Base-by-base conservation (phyloP, 1,140 invertebrate species). In the Zaprionus ghesquierei region DNA sequence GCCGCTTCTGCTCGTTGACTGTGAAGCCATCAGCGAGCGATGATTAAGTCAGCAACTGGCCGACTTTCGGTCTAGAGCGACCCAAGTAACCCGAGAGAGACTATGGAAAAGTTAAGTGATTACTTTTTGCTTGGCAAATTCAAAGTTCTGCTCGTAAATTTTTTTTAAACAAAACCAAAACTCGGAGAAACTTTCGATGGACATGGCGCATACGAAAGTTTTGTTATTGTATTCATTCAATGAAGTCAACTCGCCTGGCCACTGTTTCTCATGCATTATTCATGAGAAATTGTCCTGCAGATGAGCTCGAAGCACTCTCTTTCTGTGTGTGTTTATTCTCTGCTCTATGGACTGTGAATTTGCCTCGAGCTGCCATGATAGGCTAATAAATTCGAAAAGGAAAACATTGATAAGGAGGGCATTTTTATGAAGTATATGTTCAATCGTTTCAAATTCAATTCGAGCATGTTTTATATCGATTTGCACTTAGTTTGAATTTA, bases 91-190 rank as follows among this genome's bases (percentile, higher is more conserved):
- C 22, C 29, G 15, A 44, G 63, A 10, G 38, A 51, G 50, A 63
- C 20, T 58, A 65, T 35, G 69, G 66, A 79, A 84, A 87, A 87
- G 72, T 89, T 89, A 87, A 89, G 84, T 89, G 84, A 87, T 87
- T 84, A 89, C 79, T 84, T 84, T 89, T 87, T 79, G 82, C 71
- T 79, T 56, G 22, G 60, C 41, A 59, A 49, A 73, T 63, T 72
- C 61, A 66, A 66, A 75, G 79, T 89, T 84, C 49, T 22, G 76
- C 76, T 89, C 82, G 71, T 89, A 87, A 87, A 89, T 87, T 89
- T 87, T 89, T 87, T 89, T n/a, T n/a, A n/a, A n/a, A n/a, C n/a
- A n/a, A n/a, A 87, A 81, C 66, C 62, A 84, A 89, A 84, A 87
- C 74, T 81, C 82, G 64, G 33, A 76, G n/a, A 55, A 87, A 87